phyloP scores from a whole-genome alignment of 1,140 invertebrate species.

The Trissolcus basalis region DNA sequence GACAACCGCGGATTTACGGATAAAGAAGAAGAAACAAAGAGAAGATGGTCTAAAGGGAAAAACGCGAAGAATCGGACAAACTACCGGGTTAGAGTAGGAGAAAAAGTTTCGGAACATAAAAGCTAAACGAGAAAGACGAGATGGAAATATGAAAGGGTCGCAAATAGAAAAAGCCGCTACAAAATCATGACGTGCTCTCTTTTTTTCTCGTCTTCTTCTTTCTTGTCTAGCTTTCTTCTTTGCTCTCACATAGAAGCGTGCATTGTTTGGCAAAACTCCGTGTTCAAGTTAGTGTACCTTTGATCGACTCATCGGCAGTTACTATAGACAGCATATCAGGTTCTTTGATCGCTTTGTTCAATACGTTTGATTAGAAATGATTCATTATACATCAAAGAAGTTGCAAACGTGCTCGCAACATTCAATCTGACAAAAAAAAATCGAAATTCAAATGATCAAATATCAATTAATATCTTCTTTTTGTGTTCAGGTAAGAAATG shows the following conservation, averaged over 20 bases:
- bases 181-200: conserved; percentile 21
- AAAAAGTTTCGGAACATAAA: conserved; percentile 57
- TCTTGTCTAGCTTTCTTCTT: background rate
- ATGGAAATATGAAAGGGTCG: conserved; percentile 47
- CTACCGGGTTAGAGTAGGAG: conserved; percentile 28
- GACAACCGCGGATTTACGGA: conserved; percentile 14
- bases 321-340: background rate
- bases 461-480: too few species aligned
- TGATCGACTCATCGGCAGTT: conserved; percentile 27
- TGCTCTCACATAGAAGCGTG: conserved; percentile 1
- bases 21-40: conserved; percentile 43
- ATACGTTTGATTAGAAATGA: conserved; percentile 35
- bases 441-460: too few species aligned
- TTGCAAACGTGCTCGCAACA: too few species aligned
- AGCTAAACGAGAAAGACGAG: conserved; percentile 35
- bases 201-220: background rate
- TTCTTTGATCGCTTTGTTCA: conserved; percentile 21
- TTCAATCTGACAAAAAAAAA: too few species aligned
- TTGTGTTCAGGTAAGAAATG: too few species aligned
- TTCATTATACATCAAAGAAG: background rate
- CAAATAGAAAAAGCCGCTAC: conserved; percentile 47
- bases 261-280: conserved; percentile 36
- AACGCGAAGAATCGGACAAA: conserved; percentile 40
- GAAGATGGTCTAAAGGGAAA: conserved; percentile 40
- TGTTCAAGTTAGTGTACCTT: conserved; percentile 17